These are phyloP conservation scores for Timema podura DNA, from an alignment of 2,888 invertebrate species.

Conservation along the genomic window DNA sequence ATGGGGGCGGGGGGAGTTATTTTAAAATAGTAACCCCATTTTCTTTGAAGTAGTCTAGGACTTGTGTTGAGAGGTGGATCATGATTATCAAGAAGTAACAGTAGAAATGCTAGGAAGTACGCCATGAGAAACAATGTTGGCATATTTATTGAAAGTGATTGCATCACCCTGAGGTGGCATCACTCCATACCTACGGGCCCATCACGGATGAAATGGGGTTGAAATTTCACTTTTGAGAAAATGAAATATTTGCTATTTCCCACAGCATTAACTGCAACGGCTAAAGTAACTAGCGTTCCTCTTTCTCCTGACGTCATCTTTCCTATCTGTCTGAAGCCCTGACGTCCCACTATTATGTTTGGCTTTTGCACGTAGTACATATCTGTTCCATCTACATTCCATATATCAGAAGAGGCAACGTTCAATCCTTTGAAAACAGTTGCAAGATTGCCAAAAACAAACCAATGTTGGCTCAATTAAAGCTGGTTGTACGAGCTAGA, in stretches of 20 bases:
- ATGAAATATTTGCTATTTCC: not conserved
- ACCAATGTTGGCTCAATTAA: slow-evolving; percentile 42
- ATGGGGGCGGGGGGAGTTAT: slow-evolving; percentile 6
- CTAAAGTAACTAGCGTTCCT: too few relatives aligned
- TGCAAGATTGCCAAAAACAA: slow-evolving; percentile 44
- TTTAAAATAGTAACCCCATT: slow-evolving; percentile 11
- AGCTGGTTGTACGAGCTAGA: slow-evolving; percentile 35
- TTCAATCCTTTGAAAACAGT: slow-evolving; percentile 16
- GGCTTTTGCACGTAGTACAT: slow-evolving; percentile 15
- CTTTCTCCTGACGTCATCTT: too few relatives aligned
- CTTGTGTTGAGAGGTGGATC: slow-evolving; percentile 3
- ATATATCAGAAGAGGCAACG: not conserved
- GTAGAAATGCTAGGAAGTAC: not conserved
- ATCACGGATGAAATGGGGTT: not conserved
- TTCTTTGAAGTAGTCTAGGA: not conserved
- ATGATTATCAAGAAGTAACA: not conserved
- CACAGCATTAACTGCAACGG: too few relatives aligned
- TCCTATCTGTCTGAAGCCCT: slow-evolving; percentile 2
- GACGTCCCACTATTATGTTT: not conserved
- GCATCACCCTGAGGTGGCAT: slow-evolving; percentile 1
- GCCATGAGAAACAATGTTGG: slow-evolving; percentile 7
- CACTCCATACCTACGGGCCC: not conserved
- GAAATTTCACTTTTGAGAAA: not conserved
- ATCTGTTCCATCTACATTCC: slow-evolving; percentile 20
- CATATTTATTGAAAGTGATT: not conserved